Percentiles rank a stretch among this genome's conserved stretches.
Evolutionary conservation across 2,888 invertebrate species (phyloP).

Genomic region (Helobdella robusta): DNA sequence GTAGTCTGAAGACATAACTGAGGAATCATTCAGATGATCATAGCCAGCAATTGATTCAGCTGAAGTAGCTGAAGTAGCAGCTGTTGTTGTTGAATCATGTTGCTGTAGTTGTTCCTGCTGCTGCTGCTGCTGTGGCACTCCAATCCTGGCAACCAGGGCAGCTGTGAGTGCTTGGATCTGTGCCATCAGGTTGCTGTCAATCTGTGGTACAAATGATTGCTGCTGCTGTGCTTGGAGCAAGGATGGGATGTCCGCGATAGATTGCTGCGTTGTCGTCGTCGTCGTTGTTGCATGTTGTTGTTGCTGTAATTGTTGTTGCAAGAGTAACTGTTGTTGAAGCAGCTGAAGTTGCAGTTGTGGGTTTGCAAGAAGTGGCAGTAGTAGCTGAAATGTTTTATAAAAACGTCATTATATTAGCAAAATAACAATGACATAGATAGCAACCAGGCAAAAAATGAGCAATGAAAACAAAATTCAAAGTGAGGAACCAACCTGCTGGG

Average conservation of each 20-base stretch:
- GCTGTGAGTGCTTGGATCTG: slow-evolving; percentile 48
- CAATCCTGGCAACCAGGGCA: slow-evolving; percentile 41
- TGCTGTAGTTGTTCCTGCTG: background rate
- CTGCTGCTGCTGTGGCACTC: slow-evolving; percentile 10
- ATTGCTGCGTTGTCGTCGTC: too few relatives aligned
- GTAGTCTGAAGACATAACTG: slow-evolving; percentile 7
- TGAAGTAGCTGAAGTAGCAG: slow-evolving; percentile 30
- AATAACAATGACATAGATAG: too few relatives aligned
- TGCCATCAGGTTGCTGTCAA: slow-evolving; percentile 46
- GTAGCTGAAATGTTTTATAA: too few relatives aligned
- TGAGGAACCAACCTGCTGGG: too few relatives aligned
- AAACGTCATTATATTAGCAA: too few relatives aligned
- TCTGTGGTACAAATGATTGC: slow-evolving; percentile 35
- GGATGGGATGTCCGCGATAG: too few relatives aligned
- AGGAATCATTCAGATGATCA: background rate
- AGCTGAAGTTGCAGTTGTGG: slow-evolving; percentile 44
- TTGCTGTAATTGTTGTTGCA: slow-evolving; percentile 22
- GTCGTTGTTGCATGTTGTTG: background rate
- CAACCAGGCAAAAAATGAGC: too few relatives aligned
- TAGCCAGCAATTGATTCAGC: too few relatives aligned
- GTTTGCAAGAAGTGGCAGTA: slow-evolving; percentile 24
- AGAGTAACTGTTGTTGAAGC: slow-evolving; percentile 27
- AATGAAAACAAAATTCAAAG: too few relatives aligned
- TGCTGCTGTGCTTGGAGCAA: slow-evolving; percentile 45
- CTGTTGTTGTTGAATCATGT: slow-evolving; percentile 8